Evolutionary conservation across 2,797 vertebrate species (phyloP), one percentile per base, ranked within the genome.

Genomic region (Perodicticus potto): DNA sequence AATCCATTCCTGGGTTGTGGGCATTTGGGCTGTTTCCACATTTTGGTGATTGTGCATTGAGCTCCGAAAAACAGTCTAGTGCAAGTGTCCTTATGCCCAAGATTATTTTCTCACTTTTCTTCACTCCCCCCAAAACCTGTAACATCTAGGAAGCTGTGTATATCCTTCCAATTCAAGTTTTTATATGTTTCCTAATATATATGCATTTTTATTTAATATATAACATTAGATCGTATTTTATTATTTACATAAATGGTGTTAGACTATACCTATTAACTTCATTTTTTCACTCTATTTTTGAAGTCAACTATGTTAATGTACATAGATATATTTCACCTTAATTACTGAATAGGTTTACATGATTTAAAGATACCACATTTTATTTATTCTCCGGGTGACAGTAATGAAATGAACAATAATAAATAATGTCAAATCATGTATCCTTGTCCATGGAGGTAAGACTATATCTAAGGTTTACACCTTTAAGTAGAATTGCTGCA

Each of bases 281-380:
- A 83, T 76, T 83, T 80, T 93, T 91, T 65, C 40, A 61, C 12
- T 63, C 34, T 40, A 81, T 45, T 81, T 93, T 92, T 57, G 7
- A 70, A 5, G 69, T 76, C 23, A 70, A 29, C 2, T 29, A 93
- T 40, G 27, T 78, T 73, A 86, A 81, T n/a, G 67, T 8, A 94
- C 13, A 92, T n/a, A 67, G 76, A 61, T 73, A 27, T 40, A 77
- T 22, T 45, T 89, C 20, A 67, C 10, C 43, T 37, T 37, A 91
- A 63, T 61, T 91, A 27, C 80, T 65, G 22, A n/a, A 45, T 4
- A 72, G 13, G 40, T 67, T 59, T 37, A 40, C 32, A 61, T 29
- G 12, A 55, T 16, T 94, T 70, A 34, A 89, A 83, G 72, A 34
- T 17, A 45, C 7, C 7, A 53, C 3, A 25, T 81, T 61, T 5